Percentiles rank a stretch among this genome's conserved stretches.
Conservation (phyloP, 2,797 vertebrate genomes). For the Ctenopoma kingsleyae region DNA sequence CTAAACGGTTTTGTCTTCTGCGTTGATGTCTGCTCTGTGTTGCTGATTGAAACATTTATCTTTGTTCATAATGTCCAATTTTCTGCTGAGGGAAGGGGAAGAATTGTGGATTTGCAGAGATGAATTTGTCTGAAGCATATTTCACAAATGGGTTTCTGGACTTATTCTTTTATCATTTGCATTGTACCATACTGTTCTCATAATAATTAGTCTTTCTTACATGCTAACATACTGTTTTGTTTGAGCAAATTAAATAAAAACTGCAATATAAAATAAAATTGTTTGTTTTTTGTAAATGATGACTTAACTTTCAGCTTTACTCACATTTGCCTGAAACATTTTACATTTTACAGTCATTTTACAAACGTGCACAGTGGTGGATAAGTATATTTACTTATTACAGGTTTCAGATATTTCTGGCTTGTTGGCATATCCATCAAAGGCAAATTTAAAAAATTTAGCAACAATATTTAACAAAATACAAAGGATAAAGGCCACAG, state of each 20-base stretch:
- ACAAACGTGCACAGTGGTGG: not conserved
- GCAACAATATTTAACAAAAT: too few species aligned
- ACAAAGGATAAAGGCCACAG: too few species aligned
- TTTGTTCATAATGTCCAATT: conserved; percentile 67
- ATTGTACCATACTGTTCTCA: conserved; percentile 91
- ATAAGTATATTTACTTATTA: not conserved
- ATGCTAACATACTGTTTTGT: conserved; percentile 93
- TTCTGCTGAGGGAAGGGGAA: conserved; percentile 55
- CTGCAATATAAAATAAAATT: conserved; percentile 88
- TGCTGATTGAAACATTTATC: conserved; percentile 83
- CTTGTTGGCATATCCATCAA: too few species aligned
- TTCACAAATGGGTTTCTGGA: conserved; percentile 81
- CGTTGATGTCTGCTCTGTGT: conserved; percentile 60
- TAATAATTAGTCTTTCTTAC: conserved; percentile 94
- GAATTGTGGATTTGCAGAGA: conserved; percentile 46
- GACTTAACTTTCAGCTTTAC: not conserved
- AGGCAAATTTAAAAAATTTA: too few species aligned
- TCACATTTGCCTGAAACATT: not conserved
- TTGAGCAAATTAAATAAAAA: conserved; percentile 99
- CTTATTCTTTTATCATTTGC: conserved; percentile 84
- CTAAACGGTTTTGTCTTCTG: conserved; percentile 13
- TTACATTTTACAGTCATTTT: too few species aligned
- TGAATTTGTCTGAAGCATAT: conserved; percentile 72
- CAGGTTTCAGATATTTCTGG: too few species aligned
- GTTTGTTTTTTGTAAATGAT: conserved; percentile 30